Evolutionary conservation across 2,113 vertebrate genomes (phyloP).

Genomic region (Cyanoderma ruficeps): DNA sequence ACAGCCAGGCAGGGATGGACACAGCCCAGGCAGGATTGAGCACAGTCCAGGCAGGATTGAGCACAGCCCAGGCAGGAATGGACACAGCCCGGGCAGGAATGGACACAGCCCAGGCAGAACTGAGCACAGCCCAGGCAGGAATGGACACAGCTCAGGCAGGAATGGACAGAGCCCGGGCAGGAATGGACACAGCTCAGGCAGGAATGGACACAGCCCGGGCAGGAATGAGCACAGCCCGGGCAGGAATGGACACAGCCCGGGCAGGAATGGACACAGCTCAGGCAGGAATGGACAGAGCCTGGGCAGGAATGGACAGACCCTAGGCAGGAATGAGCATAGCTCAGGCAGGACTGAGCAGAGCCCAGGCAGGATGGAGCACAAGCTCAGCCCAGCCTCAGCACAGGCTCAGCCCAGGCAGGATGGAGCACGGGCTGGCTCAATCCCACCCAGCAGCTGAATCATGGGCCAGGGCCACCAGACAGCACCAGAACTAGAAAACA

Average conservation of each 20-base stretch:
- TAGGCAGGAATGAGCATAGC: background rate
- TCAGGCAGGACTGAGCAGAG: background rate
- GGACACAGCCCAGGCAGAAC: background rate
- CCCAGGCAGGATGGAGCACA: background rate
- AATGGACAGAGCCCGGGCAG: background rate
- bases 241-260: background rate
- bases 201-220: background rate
- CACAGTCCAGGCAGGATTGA: no score
- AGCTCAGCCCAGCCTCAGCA: no score
- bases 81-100: no score
- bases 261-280: background rate
- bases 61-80: no score
- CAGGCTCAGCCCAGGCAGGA: background rate
- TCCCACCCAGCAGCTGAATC: background rate
- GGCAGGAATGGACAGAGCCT: background rate
- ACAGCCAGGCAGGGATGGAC: no score
- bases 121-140: background rate
- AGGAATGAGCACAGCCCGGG: background rate
- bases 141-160: background rate
- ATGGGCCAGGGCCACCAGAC: background rate
- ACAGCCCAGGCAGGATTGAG: background rate
- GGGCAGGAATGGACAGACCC: background rate
- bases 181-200: background rate
- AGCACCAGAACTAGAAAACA: background rate
- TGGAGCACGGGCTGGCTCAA: background rate